Evolutionary conservation across 2,797 vertebrate species (phyloP), one percentile per base, ranked within the genome.

Genomic region (Phrynocephalus vlangalii): DNA sequence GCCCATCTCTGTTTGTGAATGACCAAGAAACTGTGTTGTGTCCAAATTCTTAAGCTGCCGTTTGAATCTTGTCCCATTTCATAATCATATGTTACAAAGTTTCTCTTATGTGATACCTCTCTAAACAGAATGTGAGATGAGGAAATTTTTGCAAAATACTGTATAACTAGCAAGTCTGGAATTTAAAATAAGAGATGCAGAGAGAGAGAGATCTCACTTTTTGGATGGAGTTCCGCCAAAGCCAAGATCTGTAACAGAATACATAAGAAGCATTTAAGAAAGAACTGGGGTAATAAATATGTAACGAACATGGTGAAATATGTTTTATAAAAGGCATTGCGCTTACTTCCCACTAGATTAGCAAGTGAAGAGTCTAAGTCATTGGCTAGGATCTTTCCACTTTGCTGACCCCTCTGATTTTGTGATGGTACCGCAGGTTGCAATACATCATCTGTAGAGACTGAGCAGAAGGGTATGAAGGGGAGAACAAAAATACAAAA

Each of bases 301-400:
- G 38, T 44, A 92, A 90, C 30, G 52, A 85, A 87, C 26, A 24
- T 1, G 1, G 22, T 6, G 86, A 94, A 89, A 76, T 77, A 1
- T 30, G 33, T 44, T 38, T 90, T 90, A 86, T 90, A 56, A 68
- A 68, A 85, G 26, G 60, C 3, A 28, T 79, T 68, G 93, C 60
- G 97, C 97, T 98, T 96, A 99, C 98, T 98, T 97, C 97, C 98
- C 85, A 98, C 97, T 78, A 98, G 96, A 95, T 97, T 98, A 91
- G 97, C 97, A 95, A 98, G 96, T 88, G 98, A 98, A 24, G 97
- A 97, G 95, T 98, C 98, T 0, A 98, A 97, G 95, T 98, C 98
- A 68, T 96, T 97, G 94, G 97, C 97, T 87, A 98, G 93, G 91
- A 98, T 96, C 95, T 97, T 98, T 79, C 97, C 96, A 63, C 95